A percentile compares a stretch with the other conserved stretches of the same genome.
phyloP scores from a whole-genome alignment of 2,888 invertebrate species.

The Thereva nobilitata region DNA sequence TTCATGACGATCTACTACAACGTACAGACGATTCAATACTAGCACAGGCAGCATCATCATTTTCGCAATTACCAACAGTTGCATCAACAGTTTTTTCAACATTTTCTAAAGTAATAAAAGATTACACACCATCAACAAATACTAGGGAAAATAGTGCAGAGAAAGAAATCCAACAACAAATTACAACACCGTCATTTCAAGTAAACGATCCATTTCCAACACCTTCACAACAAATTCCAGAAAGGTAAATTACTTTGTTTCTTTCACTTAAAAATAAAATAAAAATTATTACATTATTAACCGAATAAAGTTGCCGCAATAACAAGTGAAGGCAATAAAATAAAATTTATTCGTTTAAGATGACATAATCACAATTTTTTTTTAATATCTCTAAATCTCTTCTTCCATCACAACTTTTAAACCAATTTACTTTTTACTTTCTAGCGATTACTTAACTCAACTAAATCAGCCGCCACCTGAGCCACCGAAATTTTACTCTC shows the following conservation, averaged over 20 bases:
- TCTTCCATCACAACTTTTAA: not conserved
- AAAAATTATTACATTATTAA: not conserved
- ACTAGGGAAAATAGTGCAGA: conserved; percentile 29
- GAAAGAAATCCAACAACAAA: conserved; percentile 12
- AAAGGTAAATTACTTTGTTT: not conserved
- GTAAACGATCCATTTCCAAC: not conserved
- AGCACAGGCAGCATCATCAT: conserved; percentile 54
- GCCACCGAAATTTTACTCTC: conserved; percentile 55
- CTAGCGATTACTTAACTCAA: conserved; percentile 32
- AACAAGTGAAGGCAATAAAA: not conserved
- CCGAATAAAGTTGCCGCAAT: not conserved
- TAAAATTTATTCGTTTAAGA: not conserved
- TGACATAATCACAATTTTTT: not conserved
- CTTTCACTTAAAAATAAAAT: not conserved
- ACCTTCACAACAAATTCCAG: not conserved
- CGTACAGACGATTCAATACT: conserved; percentile 50
- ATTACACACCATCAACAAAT: conserved; percentile 45
- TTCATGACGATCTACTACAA: conserved; percentile 45
- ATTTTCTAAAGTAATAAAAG: conserved; percentile 56
- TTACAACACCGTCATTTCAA: not conserved
- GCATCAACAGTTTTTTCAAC: conserved; percentile 69
- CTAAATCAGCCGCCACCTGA: conserved; percentile 41
- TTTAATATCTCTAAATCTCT: no score
- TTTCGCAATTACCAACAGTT: conserved; percentile 64
- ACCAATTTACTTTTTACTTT: conserved; percentile 7